These are phyloP conservation scores for Microtus ochrogaster DNA, from an alignment of 2,113 vertebrate species.

Conservation along the genomic window DNA sequence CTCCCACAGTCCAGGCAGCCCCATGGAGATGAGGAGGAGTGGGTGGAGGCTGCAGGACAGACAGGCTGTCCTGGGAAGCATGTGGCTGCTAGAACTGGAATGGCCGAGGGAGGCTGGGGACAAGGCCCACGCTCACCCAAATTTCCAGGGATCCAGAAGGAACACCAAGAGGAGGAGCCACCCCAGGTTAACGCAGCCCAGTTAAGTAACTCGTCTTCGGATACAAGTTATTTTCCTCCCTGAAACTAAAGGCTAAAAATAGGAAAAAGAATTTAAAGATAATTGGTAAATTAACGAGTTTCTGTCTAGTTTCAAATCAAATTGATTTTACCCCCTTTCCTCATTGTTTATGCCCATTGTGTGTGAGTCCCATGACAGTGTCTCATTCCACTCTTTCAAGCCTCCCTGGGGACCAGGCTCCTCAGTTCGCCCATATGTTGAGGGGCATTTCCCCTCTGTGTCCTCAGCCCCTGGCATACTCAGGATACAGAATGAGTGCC, in stretches of 20 bases:
- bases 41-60: background rate
- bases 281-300: conserved; percentile 23
- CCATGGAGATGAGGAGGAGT: rapidly evolving
- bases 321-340: background rate
- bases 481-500: background rate
- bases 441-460: background rate
- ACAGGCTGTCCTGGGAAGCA: background rate
- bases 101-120: background rate
- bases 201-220: background rate
- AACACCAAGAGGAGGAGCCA: background rate
- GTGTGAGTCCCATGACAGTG: background rate
- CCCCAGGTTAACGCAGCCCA: background rate
- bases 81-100: background rate
- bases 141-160: background rate
- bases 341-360: background rate
- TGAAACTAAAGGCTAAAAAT: conserved; percentile 3
- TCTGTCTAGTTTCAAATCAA: conserved; percentile 46
- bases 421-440: background rate
- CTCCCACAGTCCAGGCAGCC: background rate
- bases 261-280: conserved; percentile 37
- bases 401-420: background rate
- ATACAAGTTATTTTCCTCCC: background rate
- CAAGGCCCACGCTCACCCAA: background rate
- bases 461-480: background rate
- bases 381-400: background rate